Evolutionary conservation across 2,888 invertebrate genomes (phyloP).

Genomic region (Agrotis clavis): DNA sequence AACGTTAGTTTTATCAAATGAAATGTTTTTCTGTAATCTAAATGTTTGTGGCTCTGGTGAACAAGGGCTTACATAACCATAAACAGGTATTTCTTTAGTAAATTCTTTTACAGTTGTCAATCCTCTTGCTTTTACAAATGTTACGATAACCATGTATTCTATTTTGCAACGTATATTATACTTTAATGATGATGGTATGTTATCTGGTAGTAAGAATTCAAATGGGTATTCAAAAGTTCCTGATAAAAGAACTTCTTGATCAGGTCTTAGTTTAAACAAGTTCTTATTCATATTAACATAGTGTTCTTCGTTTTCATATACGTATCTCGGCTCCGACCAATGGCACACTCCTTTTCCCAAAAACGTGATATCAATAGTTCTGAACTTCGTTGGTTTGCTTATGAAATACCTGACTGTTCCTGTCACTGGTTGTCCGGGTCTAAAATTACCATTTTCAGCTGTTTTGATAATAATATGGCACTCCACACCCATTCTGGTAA

Average conservation of each 20-base stretch:
- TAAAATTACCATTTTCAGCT: conserved; percentile 54
- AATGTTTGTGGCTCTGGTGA: conserved; percentile 24
- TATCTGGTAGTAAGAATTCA: conserved; percentile 41
- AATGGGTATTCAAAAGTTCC: conserved; percentile 42
- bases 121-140: conserved; percentile 27
- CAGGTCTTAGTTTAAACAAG: conserved; percentile 28
- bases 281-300: conserved; percentile 47
- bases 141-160: conserved; percentile 35
- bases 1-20: neutral
- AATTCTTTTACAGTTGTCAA: conserved; percentile 11
- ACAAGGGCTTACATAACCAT: conserved; percentile 21
- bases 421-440: conserved; percentile 56
- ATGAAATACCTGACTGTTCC: conserved; percentile 66
- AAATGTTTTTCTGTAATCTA: conserved; percentile 19
- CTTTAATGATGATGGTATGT: conserved; percentile 50
- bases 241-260: neutral
- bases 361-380: conserved; percentile 57
- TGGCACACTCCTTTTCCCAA: conserved; percentile 62
- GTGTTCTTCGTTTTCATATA: conserved; percentile 50
- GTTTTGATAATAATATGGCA: conserved; percentile 65
- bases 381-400: conserved; percentile 59
- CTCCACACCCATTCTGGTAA: conserved; percentile 42
- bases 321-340: conserved; percentile 43
- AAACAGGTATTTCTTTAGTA: conserved; percentile 34
- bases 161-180: conserved; percentile 28